Evolutionary conservation across 2,797 vertebrate genomes (phyloP).

Genomic region (Ictinia mississippiensis): DNA sequence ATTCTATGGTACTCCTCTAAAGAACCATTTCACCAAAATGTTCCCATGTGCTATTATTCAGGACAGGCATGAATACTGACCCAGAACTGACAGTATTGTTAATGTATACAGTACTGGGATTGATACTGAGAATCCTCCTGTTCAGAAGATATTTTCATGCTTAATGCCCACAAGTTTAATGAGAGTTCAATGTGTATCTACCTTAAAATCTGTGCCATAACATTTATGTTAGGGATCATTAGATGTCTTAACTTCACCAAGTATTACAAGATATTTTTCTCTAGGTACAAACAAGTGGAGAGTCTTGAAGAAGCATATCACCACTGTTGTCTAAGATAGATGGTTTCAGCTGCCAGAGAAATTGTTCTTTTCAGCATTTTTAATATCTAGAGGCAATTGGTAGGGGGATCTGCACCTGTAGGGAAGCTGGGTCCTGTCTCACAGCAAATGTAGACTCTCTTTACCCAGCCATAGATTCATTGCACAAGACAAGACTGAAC

Average conservation of each 20-base stretch:
- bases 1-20: not conserved
- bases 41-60: not conserved
- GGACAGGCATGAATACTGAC: not conserved
- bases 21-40: not conserved
- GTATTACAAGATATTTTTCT: not conserved
- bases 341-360: not conserved
- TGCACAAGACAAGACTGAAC: not conserved
- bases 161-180: not conserved
- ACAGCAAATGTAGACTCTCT: not conserved
- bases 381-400: not conserved
- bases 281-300: not conserved
- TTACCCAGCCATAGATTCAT: not conserved
- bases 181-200: not conserved
- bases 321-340: not conserved
- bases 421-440: not conserved
- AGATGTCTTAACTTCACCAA: not conserved
- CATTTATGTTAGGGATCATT: not conserved
- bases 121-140: not conserved
- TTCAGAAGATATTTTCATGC: not conserved
- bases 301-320: not conserved
- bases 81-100: not conserved
- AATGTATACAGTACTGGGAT: not conserved
- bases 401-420: not conserved
- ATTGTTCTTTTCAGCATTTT: not conserved
- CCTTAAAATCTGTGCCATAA: not conserved